phyloP scores from a whole-genome alignment of 2,888 invertebrate genomes.

The Antheraea yamamai region DNA sequence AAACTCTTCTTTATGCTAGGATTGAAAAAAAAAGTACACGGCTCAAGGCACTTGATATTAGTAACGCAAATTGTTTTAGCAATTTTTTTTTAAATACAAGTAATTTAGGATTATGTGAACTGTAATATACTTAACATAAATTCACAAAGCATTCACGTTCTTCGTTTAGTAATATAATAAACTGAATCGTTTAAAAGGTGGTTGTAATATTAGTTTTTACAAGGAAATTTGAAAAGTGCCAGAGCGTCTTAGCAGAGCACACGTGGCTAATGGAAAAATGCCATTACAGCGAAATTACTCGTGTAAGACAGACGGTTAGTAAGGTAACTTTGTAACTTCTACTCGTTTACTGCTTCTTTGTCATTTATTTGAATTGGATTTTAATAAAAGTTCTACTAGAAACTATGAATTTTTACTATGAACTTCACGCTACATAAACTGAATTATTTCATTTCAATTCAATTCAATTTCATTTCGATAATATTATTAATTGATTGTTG shows the following conservation, averaged over 20 bases:
- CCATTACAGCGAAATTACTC: slow-evolving; percentile 60
- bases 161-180: background rate
- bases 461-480: too few relatives aligned
- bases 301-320: slow-evolving; percentile 54
- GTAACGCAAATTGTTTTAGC: too few relatives aligned
- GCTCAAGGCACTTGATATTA: too few relatives aligned
- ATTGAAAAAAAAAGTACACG: too few relatives aligned
- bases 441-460: too few relatives aligned
- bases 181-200: background rate
- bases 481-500: too few relatives aligned
- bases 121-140: too few relatives aligned
- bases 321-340: slow-evolving; percentile 50
- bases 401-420: background rate
- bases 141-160: too few relatives aligned
- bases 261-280: slow-evolving; percentile 35
- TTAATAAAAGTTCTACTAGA: background rate
- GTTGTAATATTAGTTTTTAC: background rate
- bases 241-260: slow-evolving; percentile 4
- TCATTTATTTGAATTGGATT: background rate
- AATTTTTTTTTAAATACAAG: too few relatives aligned
- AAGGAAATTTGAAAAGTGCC: background rate
- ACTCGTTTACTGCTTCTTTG: slow-evolving; percentile 34
- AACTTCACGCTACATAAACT: too few relatives aligned
- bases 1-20: too few relatives aligned
- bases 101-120: too few relatives aligned